These are phyloP conservation scores for Sminthurides aquaticus DNA, from an alignment of 2,888 invertebrate species.

Conservation along the genomic window DNA sequence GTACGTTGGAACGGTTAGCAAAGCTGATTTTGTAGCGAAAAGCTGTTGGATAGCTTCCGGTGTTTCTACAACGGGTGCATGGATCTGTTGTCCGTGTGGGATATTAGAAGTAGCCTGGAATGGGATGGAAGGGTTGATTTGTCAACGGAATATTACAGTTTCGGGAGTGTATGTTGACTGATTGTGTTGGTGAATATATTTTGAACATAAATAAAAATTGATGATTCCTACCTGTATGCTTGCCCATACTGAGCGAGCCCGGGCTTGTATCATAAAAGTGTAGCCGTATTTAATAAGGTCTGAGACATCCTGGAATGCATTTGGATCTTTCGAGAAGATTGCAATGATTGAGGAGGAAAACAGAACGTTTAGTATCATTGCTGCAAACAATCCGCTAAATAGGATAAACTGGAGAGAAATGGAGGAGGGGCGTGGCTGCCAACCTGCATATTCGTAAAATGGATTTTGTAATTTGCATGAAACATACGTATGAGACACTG, in stretches of 20 bases:
- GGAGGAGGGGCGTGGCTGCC: not conserved
- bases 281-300: conserved; percentile 6
- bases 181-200: too few species aligned
- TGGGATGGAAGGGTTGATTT: too few species aligned
- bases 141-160: too few species aligned
- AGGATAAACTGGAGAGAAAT: not conserved
- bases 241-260: not conserved
- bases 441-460: too few species aligned
- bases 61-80: not conserved
- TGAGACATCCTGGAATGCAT: not conserved
- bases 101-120: too few species aligned
- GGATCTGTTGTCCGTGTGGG: too few species aligned
- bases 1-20: not conserved
- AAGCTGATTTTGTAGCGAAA: not conserved
- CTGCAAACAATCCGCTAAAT: not conserved
- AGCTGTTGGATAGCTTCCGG: not conserved
- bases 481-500: too few species aligned
- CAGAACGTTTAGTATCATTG: not conserved
- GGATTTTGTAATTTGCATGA: too few species aligned
- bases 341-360: conserved; percentile 4
- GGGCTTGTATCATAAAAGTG: not conserved
- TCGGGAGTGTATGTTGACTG: too few species aligned
- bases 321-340: not conserved
- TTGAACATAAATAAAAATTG: too few species aligned
- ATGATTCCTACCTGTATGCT: not conserved